A percentile compares a stretch with the other conserved stretches of the same genome.
These are phyloP conservation scores for Cataglyphis rosenhaueri DNA, from an alignment of 2,888 invertebrate genomes.

Conservation along the genomic window DNA sequence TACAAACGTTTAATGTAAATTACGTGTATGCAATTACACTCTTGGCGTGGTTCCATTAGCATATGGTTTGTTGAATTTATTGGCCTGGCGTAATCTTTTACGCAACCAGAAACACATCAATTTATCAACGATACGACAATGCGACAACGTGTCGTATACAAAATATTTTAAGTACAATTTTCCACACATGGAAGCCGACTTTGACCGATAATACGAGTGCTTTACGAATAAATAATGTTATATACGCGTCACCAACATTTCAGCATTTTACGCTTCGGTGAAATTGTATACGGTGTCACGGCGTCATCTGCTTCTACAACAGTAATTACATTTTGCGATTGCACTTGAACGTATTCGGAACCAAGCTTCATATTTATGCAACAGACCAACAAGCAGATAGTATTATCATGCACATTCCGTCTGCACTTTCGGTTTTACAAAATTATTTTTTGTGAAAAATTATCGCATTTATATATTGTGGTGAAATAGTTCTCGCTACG, in stretches of 20 bases:
- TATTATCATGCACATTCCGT: conserved; percentile 13
- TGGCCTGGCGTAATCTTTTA: conserved; percentile 30
- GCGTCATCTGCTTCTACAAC: conserved; percentile 49
- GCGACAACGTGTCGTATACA: conserved; percentile 25
- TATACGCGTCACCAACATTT: conserved; percentile 57
- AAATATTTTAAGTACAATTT: conserved; percentile 62
- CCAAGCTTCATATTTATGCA: conserved; percentile 27
- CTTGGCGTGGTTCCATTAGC: conserved; percentile 22
- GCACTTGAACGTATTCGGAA: conserved; percentile 51
- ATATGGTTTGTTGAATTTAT: conserved; percentile 26
- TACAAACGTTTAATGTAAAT: conserved; percentile 41
- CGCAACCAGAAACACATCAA: conserved; percentile 1
- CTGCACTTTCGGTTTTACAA: conserved; percentile 2
- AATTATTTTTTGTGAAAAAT: conserved; percentile 25
- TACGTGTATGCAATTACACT: neutral
- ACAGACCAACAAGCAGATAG: conserved; percentile 25
- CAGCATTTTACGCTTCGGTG: conserved; percentile 49
- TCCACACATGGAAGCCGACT: conserved; percentile 9
- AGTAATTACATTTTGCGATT: conserved; percentile 62
- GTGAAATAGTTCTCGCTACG: neutral
- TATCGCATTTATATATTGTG: neutral
- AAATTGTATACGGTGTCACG: conserved; percentile 56
- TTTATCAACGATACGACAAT: conserved; percentile 18
- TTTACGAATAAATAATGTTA: conserved; percentile 63
- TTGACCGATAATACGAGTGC: conserved; percentile 51